Base-by-base conservation (phyloP, 1,140 invertebrate species). In the Halictus rubicundus region DNA sequence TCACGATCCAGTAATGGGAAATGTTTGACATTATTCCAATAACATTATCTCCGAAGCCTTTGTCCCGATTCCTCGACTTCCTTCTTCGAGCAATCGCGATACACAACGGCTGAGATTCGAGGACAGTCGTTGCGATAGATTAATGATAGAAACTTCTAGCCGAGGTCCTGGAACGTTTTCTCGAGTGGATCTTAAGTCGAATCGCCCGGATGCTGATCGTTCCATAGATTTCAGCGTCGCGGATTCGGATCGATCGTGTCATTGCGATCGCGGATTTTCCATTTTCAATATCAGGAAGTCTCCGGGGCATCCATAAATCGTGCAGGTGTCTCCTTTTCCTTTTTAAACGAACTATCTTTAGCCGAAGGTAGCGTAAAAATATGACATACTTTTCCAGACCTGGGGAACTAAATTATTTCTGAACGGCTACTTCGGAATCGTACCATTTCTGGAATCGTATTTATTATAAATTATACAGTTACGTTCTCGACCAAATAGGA, bases 71-170 rank as follows among this genome's bases (percentile, higher is more conserved):
- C 12, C 65, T 25, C 21, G 42, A 25, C 46, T 68, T 52, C 65
- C 68, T 70, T 21, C 68, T 57, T 59, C 32, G 52, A 39, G 32
- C 21, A 57, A 39, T 39, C 49, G 19, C 5, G 68, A 4, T 23
- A n/a, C 27, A 39, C 1, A 39, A 23, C 68, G 32, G 16, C 46
- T 59, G 39, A 61, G 59, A 72, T 63, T 63, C 70, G 59, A 63
- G 70, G 70, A 63, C 70, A 72, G 70, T 49, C 49, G 39, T 19
- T 59, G n/a, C 59, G 23, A 39, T 14, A 63, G 57, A 72, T 72
- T 72, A 72, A 72, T 72, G 25, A 61, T 63, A 63, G 70, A 61
- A 61, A 72, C 59, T 21, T 39, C 46, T 19, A n/a, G 52, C 16
- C 68, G 52, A 57, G 70, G 39, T 72, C 21, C 27, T 42, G 57